Conservation (phyloP, 2,888 invertebrate species). For the Cybosia mesomella region DNA sequence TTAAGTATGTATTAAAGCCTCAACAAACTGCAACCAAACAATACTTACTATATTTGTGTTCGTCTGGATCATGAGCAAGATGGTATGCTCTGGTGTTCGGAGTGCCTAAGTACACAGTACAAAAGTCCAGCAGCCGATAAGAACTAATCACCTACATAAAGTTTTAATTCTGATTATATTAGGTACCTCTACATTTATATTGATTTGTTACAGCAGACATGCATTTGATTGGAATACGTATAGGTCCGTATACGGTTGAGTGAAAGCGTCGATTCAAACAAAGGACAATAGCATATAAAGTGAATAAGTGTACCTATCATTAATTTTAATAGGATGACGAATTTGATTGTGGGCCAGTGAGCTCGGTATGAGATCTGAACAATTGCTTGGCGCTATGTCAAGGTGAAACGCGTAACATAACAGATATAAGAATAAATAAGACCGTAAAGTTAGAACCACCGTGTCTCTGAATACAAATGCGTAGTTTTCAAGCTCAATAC, state of each 20-base stretch:
- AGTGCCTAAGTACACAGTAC: background rate
- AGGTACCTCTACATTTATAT: constrained; percentile 1
- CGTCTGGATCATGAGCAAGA: no score
- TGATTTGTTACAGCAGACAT: constrained; percentile 4
- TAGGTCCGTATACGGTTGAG: background rate
- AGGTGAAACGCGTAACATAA: background rate
- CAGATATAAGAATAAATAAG: constrained; percentile 1
- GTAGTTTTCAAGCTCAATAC: constrained; percentile 8
- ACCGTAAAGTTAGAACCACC: constrained; percentile 2
- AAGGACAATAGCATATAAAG: constrained; percentile 2
- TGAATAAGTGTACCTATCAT: constrained; percentile 5
- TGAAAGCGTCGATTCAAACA: constrained; percentile 13
- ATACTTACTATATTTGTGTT: no score
- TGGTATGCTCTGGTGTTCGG: no score
- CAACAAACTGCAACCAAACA: background rate
- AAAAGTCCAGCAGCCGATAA: background rate
- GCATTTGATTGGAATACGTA: constrained; percentile 13
- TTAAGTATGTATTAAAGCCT: no score
- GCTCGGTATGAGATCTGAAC: background rate
- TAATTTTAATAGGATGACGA: background rate
- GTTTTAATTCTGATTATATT: background rate
- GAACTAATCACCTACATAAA: background rate
- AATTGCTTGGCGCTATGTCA: background rate
- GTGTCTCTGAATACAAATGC: background rate
- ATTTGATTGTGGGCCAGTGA: background rate